Percentiles rank a stretch among this genome's conserved stretches.
phyloP scores from a whole-genome alignment of 2,797 vertebrate species.

The Aythya fuligula region DNA sequence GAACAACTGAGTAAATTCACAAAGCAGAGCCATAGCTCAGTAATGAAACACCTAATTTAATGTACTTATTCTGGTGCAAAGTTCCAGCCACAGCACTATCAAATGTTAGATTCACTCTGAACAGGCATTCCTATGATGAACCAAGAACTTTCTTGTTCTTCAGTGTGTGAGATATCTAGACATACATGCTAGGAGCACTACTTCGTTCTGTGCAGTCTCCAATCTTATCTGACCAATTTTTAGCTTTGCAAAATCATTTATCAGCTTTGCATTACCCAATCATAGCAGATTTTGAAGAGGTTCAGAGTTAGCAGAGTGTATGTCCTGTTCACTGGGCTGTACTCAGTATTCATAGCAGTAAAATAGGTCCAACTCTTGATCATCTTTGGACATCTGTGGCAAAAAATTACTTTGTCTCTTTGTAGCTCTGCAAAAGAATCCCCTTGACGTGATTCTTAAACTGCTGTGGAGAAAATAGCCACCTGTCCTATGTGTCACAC shows the following conservation, averaged over 20 bases:
- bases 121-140: neutral
- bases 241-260: neutral
- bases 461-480: neutral
- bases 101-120: neutral
- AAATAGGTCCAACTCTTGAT: neutral
- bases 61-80: slow-evolving; percentile 17
- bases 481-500: neutral
- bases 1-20: neutral
- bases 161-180: neutral
- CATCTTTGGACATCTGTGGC: neutral
- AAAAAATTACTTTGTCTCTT: neutral
- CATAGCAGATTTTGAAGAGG: neutral
- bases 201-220: neutral
- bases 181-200: neutral
- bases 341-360: neutral
- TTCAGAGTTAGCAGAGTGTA: neutral
- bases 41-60: neutral
- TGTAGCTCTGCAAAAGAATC: neutral
- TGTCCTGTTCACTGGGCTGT: neutral
- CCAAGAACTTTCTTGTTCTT: neutral
- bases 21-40: neutral
- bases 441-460: neutral
- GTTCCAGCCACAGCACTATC: neutral
- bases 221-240: neutral
- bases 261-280: neutral